phyloP scores from a whole-genome alignment of 2,797 vertebrate genomes.

The Pseudomugil gertrudae region DNA sequence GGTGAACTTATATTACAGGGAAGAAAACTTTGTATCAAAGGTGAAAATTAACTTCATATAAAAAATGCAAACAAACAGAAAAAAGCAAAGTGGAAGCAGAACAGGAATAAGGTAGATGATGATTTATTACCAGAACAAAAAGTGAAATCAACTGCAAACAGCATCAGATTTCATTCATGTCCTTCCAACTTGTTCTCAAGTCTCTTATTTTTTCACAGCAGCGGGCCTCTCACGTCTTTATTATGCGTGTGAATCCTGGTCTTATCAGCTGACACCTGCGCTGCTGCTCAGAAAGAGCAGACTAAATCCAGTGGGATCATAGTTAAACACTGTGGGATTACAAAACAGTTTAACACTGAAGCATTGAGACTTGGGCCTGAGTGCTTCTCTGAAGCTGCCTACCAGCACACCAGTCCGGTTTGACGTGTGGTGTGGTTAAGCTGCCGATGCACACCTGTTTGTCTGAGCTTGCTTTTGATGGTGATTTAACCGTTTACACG shows the following conservation, averaged over 20 bases:
- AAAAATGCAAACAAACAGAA: no score
- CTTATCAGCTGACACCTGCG: slow-evolving; percentile 68
- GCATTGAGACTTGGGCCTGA: slow-evolving; percentile 36
- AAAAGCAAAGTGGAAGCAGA: no score
- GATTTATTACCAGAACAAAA: no score
- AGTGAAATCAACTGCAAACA: no score
- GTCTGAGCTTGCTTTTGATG: slow-evolving; percentile 39
- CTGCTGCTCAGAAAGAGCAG: slow-evolving; percentile 44
- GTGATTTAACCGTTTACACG: slow-evolving; percentile 27
- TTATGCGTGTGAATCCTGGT: slow-evolving; percentile 60
- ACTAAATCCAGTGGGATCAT: slow-evolving; percentile 57
- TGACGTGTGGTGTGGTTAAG: slow-evolving; percentile 46
- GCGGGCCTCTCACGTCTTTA: slow-evolving; percentile 10
- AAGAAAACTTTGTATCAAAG: no score
- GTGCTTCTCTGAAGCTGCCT: slow-evolving; percentile 38
- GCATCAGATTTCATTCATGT: no score
- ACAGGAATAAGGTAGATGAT: no score
- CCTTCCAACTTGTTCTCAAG: background rate
- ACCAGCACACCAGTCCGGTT: slow-evolving; percentile 35
- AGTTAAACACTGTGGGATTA: slow-evolving; percentile 68
- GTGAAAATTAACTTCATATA: no score
- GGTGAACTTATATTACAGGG: no score
- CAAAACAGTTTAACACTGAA: slow-evolving; percentile 54
- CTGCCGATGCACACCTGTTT: slow-evolving; percentile 54
- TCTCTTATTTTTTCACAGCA: background rate